A percentile compares a stretch with the other conserved stretches of the same genome.
Conservation (phyloP, 2,797 vertebrate species). For the Gila robusta region DNA sequence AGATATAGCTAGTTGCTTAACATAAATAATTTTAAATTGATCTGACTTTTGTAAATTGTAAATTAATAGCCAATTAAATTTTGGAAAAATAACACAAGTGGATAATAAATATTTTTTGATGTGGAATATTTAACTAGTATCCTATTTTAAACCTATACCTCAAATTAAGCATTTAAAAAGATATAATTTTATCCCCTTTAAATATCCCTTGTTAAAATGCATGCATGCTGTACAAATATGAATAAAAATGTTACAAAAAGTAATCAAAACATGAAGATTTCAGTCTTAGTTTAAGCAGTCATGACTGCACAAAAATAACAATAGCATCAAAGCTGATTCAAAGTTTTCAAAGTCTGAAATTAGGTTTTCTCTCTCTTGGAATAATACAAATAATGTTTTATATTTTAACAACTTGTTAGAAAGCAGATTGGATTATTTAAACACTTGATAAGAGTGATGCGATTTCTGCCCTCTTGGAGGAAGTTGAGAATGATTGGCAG, state of each 20-base stretch:
- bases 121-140: neutral
- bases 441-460: neutral
- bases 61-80: neutral
- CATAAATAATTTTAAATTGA: neutral
- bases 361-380: neutral
- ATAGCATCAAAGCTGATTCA: neutral
- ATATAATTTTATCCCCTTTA: neutral
- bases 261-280: neutral
- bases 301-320: neutral
- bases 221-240: neutral
- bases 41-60: neutral
- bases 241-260: neutral
- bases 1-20: neutral
- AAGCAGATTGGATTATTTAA: neutral
- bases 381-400: neutral
- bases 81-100: neutral
- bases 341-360: neutral
- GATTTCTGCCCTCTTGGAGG: neutral
- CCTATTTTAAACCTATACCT: neutral
- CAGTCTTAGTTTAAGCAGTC: neutral
- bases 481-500: slow-evolving; percentile 38
- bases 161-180: neutral
- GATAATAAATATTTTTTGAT: neutral
- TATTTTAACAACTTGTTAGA: neutral
- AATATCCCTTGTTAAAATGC: neutral